These are phyloP conservation scores for Callospermophilus lateralis DNA, from an alignment of 2,113 vertebrate genomes.

Conservation along the genomic window DNA sequence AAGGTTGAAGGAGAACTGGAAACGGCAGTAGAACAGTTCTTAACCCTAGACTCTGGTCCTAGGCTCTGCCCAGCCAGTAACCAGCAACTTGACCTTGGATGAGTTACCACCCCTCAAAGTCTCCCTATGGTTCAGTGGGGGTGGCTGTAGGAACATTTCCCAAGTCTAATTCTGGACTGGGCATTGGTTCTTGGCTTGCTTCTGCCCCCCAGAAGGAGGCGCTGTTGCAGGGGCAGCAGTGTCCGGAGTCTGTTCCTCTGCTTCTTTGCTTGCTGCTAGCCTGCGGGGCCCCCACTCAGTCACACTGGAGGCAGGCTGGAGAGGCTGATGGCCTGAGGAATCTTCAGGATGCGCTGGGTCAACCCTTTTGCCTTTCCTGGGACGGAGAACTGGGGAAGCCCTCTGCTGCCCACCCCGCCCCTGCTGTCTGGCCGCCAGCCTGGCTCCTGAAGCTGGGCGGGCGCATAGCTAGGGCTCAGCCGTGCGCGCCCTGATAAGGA, in stretches of 20 bases:
- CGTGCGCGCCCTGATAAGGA: conserved; percentile 89
- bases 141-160: not conserved
- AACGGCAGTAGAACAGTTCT: not conserved
- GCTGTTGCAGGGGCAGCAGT: not conserved
- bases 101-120: not conserved
- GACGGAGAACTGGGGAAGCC: conserved; percentile 53
- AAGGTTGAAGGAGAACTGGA: not conserved
- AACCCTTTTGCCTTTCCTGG: not conserved
- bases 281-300: not conserved
- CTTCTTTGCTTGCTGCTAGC: not conserved
- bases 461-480: conserved; percentile 90
- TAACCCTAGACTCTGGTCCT: not conserved
- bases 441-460: conserved; percentile 76
- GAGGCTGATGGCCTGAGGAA: not conserved
- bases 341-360: not conserved
- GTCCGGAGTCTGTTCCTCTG: rapidly evolving
- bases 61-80: not conserved
- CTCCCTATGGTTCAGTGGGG: not conserved
- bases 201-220: conserved; percentile 39
- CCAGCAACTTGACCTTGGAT: conserved; percentile 18
- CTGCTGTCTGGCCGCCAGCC: conserved; percentile 28
- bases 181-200: not conserved
- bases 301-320: not conserved
- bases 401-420: conserved; percentile 21
- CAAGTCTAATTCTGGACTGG: not conserved